These are phyloP conservation scores for Cygnus atratus DNA, from an alignment of 2,113 vertebrate species.

Conservation along the genomic window DNA sequence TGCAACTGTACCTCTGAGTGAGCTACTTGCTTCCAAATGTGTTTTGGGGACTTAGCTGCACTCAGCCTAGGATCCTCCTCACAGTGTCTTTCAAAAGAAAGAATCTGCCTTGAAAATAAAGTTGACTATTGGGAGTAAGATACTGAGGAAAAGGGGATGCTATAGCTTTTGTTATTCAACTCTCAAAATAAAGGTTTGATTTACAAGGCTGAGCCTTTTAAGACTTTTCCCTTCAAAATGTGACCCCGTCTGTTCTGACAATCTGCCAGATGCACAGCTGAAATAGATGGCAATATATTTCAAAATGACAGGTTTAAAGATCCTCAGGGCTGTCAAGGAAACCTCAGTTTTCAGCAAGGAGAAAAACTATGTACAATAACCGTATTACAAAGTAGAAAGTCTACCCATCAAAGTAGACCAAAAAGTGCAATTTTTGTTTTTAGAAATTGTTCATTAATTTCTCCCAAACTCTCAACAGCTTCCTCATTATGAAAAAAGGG, in stretches of 20 bases:
- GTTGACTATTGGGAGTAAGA: not conserved
- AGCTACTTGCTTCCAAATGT: not conserved
- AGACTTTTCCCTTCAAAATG: not conserved
- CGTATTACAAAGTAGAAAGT: not conserved
- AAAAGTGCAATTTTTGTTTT: not conserved
- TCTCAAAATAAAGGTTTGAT: not conserved
- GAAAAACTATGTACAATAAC: not conserved
- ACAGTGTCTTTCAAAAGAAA: not conserved
- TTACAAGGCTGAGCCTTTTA: not conserved
- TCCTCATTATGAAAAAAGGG: not conserved
- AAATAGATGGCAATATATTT: not conserved
- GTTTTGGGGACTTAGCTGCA: not conserved
- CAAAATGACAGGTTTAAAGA: not conserved
- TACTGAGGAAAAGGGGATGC: not conserved
- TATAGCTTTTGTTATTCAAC: not conserved
- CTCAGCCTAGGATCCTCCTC: not conserved
- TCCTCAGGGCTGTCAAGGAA: not conserved
- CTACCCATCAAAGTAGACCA: not conserved
- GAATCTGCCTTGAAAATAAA: not conserved
- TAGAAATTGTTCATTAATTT: not conserved
- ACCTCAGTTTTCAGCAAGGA: not conserved
- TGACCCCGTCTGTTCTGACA: not conserved
- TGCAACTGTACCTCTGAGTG: not conserved
- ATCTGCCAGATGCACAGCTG: not conserved
- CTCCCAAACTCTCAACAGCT: not conserved